Conservation (phyloP, 2,797 vertebrate species). For the Dromococcyx pavoninus region DNA sequence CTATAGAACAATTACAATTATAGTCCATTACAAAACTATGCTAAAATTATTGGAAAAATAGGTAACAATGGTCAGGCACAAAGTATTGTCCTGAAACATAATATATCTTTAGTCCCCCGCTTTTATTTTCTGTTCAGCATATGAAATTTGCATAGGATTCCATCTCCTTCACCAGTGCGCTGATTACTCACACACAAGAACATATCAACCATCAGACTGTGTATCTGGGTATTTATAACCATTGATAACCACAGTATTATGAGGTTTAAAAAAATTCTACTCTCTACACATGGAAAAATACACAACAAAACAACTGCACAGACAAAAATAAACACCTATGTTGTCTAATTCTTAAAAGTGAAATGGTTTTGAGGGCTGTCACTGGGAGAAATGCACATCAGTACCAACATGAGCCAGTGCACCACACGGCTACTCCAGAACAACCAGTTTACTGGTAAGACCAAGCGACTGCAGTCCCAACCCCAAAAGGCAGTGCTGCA, state of each 20-base stretch:
- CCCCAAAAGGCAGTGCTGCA: not conserved
- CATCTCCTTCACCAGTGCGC: not conserved
- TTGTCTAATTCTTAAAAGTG: not conserved
- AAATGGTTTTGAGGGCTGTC: not conserved
- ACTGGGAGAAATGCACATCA: not conserved
- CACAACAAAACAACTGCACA: not conserved
- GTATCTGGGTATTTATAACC: not conserved
- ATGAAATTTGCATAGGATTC: not conserved
- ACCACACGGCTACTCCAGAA: not conserved
- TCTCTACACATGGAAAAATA: not conserved
- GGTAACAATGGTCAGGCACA: constrained; percentile 6
- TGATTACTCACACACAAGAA: not conserved
- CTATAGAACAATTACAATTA: constrained; percentile 91
- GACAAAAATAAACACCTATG: not conserved
- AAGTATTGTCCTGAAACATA: constrained; percentile 10
- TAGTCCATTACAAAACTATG: constrained; percentile 63
- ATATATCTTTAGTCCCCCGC: constrained; percentile 9
- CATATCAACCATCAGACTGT: not conserved
- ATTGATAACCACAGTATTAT: not conserved
- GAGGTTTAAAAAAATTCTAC: not conserved
- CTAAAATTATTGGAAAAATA: constrained; percentile 68
- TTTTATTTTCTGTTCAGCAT: not conserved
- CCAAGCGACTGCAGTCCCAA: not conserved
- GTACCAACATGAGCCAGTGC: not conserved
- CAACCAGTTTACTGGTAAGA: not conserved